Conservation (phyloP, 2,113 vertebrate species). For the Machaerirhynchus nigripectus region DNA sequence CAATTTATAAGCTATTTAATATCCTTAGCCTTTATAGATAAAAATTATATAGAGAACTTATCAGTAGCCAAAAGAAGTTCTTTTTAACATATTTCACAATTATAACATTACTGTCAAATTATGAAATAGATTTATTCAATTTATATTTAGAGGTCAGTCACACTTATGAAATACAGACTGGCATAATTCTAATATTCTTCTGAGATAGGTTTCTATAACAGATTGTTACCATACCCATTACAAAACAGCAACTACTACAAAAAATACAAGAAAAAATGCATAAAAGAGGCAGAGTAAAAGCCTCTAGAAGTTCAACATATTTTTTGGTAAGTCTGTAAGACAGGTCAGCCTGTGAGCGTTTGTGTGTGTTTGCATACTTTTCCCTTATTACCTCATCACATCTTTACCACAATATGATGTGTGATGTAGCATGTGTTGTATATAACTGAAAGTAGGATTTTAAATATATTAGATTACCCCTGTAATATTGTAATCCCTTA, state of each 20-base stretch:
- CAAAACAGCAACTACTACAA: slow-evolving; percentile 1
- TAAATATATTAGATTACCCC: slow-evolving; percentile 70
- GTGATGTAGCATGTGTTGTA: slow-evolving; percentile 69
- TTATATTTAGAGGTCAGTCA: slow-evolving; percentile 15
- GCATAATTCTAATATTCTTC: neutral
- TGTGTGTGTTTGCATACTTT: slow-evolving; percentile 2
- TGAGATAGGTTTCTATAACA: neutral
- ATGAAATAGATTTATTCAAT: slow-evolving; percentile 2
- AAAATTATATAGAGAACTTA: slow-evolving; percentile 18
- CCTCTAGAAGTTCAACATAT: neutral
- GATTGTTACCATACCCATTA: neutral
- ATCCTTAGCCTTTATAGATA: slow-evolving; percentile 13
- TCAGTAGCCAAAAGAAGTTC: neutral
- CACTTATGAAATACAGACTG: neutral
- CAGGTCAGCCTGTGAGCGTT: neutral
- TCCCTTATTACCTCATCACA: slow-evolving; percentile 69
- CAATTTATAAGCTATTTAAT: slow-evolving; percentile 49
- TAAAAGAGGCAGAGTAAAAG: neutral
- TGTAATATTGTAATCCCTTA: slow-evolving; percentile 70
- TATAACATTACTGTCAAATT: neutral
- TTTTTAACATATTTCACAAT: slow-evolving; percentile 13
- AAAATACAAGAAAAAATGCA: neutral
- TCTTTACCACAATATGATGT: slow-evolving; percentile 60
- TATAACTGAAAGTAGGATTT: slow-evolving; percentile 67
- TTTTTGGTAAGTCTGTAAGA: neutral